Percentiles rank a stretch among this genome's conserved stretches.
phyloP scores from a whole-genome alignment of 1,140 invertebrate genomes.

The Drosophila miranda region DNA sequence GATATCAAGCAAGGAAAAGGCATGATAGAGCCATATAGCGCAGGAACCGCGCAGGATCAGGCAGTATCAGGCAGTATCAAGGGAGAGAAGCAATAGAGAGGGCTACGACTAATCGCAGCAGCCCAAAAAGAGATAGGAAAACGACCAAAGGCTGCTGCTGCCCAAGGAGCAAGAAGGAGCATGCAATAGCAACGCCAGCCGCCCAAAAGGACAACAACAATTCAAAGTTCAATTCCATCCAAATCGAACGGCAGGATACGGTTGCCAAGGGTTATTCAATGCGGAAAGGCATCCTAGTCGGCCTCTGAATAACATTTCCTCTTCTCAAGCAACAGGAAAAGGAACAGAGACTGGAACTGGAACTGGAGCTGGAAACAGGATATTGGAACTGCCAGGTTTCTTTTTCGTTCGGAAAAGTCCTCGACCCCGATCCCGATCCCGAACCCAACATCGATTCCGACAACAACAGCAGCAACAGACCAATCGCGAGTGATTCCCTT shows the following conservation, averaged over 20 bases:
- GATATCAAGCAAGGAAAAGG: too few species aligned
- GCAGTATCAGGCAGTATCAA: too few species aligned
- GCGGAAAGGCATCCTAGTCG: constrained; percentile 8
- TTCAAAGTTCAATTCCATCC: constrained; percentile 71
- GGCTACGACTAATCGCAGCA: constrained; percentile 12
- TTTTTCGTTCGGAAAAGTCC: background rate
- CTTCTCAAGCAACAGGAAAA: background rate
- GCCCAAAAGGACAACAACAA: constrained; percentile 61
- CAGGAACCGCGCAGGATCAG: too few species aligned
- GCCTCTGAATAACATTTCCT: too few species aligned
- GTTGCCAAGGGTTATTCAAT: background rate
- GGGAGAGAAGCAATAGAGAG: constrained; percentile 13
- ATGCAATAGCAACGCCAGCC: constrained; percentile 68
- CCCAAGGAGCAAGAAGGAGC: too few species aligned
- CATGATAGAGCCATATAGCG: too few species aligned
- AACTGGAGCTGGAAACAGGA: background rate
- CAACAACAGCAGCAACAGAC: constrained; percentile 37
- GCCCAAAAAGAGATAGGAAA: too few species aligned
- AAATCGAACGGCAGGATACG: constrained; percentile 29
- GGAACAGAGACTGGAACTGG: background rate
- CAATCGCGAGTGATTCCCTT: constrained; percentile 29
- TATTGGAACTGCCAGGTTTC: constrained; percentile 15
- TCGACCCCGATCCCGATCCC: background rate
- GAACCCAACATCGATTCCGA: background rate
- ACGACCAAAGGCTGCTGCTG: too few species aligned